Evolutionary conservation across 2,797 vertebrate species (phyloP).

Genomic region (Trichosurus vulpecula): DNA sequence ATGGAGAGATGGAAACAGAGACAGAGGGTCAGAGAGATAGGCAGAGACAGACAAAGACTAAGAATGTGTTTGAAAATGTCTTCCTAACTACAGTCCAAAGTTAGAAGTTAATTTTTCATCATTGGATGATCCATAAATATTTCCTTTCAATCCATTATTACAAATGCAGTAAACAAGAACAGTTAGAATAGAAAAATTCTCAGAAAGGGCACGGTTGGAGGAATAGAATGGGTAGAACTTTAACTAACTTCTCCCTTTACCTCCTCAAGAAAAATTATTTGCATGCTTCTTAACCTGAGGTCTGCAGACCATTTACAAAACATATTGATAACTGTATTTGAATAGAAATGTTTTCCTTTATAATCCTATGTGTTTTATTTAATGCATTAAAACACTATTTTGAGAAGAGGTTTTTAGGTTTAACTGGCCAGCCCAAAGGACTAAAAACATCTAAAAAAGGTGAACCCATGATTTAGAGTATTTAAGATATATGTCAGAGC

Average conservation of each 20-base stretch:
- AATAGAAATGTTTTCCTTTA: background rate
- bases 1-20: background rate
- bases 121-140: background rate
- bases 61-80: background rate
- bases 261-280: background rate
- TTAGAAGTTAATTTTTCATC: background rate
- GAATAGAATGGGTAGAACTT: background rate
- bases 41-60: too few relatives aligned
- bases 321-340: background rate
- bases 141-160: background rate
- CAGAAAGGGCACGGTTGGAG: background rate
- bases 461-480: background rate
- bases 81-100: background rate
- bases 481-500: too few relatives aligned
- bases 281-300: background rate
- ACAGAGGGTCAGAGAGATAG: too few relatives aligned
- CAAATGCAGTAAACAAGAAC: background rate
- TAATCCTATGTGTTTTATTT: background rate
- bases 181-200: background rate
- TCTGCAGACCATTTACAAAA: background rate
- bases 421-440: background rate
- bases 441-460: background rate
- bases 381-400: background rate
- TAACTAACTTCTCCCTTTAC: background rate
- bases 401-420: background rate